Evolutionary conservation across 2,113 vertebrate genomes (phyloP).

Genomic region (Spheniscus mendiculus): DNA sequence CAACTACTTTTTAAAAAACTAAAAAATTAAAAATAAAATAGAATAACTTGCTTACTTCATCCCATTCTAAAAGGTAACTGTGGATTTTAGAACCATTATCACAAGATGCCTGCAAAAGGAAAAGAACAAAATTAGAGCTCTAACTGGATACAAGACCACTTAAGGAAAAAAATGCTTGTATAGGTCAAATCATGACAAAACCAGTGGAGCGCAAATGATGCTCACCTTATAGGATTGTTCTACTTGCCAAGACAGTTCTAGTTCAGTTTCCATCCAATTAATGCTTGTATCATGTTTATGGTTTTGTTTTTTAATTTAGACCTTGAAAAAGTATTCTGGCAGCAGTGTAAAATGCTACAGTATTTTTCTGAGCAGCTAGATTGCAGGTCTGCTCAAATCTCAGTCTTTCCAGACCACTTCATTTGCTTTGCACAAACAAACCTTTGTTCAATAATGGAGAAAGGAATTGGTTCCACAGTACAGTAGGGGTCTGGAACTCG

Average conservation of each 20-base stretch:
- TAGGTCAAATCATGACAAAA: not conserved
- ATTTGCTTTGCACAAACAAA: not conserved
- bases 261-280: not conserved
- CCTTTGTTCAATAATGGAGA: not conserved
- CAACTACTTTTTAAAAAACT: not conserved
- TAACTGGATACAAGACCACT: not conserved
- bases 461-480: not conserved
- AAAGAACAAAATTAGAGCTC: conserved; percentile 48
- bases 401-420: not conserved
- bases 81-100: conserved; percentile 98
- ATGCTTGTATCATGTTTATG: not conserved
- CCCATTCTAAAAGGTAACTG: conserved; percentile 94
- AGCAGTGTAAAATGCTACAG: not conserved
- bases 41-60: conserved; percentile 84
- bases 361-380: not conserved
- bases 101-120: conserved; percentile 84
- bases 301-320: not conserved
- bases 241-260: not conserved
- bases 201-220: not conserved
- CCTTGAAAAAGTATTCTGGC: not conserved
- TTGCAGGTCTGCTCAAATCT: not conserved
- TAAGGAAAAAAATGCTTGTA: not conserved
- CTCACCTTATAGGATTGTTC: not conserved
- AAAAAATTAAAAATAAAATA: not conserved
- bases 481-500: not conserved